Conservation (phyloP, 2,113 vertebrate genomes). For the Clarias macrocephalus region DNA sequence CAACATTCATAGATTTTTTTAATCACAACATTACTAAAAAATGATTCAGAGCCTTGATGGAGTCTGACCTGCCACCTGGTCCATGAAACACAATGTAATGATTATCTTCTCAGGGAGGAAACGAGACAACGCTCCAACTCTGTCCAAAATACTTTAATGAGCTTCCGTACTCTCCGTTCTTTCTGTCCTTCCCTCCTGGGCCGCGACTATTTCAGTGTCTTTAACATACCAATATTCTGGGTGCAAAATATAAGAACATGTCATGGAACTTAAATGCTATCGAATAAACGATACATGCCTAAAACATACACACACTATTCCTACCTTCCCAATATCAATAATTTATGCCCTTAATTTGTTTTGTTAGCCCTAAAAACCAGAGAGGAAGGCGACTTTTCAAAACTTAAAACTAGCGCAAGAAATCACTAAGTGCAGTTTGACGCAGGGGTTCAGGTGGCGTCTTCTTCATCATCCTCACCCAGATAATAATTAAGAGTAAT, state of each 20-base stretch:
- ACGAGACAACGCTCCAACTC: not conserved
- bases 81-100: not conserved
- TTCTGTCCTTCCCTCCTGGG: not conserved
- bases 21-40: not conserved
- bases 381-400: constrained; percentile 67
- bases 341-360: constrained; percentile 46
- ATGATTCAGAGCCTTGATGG: not conserved
- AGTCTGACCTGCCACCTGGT: not conserved
- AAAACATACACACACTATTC: constrained; percentile 39
- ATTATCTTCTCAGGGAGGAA: not conserved
- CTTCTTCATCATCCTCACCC: constrained; percentile 86
- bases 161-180: too few relatives aligned
- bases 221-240: not conserved
- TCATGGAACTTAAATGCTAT: not conserved
- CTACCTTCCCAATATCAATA: constrained; percentile 36
- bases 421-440: constrained; percentile 49
- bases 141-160: not conserved
- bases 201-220: not conserved
- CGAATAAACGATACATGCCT: constrained; percentile 15
- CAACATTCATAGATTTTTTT: not conserved
- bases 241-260: not conserved
- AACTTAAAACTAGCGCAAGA: constrained; percentile 70
- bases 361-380: constrained; percentile 77
- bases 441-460: constrained; percentile 81
- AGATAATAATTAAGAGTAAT: constrained; percentile 95